Evolutionary conservation across 2,888 invertebrate species (phyloP).

Genomic region (Norana najaformis): DNA sequence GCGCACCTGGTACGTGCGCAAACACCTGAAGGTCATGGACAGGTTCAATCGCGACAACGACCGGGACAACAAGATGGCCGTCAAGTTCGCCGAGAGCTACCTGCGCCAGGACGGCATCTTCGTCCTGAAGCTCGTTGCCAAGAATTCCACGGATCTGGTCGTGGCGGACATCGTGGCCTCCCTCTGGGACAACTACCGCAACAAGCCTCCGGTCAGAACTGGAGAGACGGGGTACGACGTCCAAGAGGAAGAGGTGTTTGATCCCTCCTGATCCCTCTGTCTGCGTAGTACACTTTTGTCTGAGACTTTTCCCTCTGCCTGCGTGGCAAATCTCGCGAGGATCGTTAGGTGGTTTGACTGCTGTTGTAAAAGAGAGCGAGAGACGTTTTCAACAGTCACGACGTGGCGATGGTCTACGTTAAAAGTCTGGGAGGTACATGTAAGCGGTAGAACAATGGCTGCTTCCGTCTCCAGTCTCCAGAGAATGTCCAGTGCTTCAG

Average conservation of each 20-base stretch:
- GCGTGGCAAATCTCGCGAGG: too few relatives aligned
- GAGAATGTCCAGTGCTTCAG: too few relatives aligned
- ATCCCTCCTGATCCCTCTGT: background rate
- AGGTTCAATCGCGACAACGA: conserved; percentile 46
- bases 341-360: too few relatives aligned
- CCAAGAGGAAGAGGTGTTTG: background rate
- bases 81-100: conserved; percentile 47
- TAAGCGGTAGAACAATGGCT: too few relatives aligned
- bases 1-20: conserved; percentile 62
- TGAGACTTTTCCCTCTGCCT: too few relatives aligned
- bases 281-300: too few relatives aligned
- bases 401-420: too few relatives aligned
- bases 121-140: conserved; percentile 47
- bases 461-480: too few relatives aligned
- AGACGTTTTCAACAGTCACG: too few relatives aligned
- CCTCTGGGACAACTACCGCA: conserved; percentile 48
- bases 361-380: too few relatives aligned
- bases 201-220: conserved; percentile 37
- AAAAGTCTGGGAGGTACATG: too few relatives aligned
- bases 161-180: conserved; percentile 48
- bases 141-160: conserved; percentile 48
- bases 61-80: conserved; percentile 44
- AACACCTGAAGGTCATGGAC: conserved; percentile 63
- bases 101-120: conserved; percentile 47
- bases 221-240: background rate